Evolutionary conservation across 1,140 invertebrate species (phyloP), one percentile per base, ranked within the genome.

Genomic region (Drosophila melanica): DNA sequence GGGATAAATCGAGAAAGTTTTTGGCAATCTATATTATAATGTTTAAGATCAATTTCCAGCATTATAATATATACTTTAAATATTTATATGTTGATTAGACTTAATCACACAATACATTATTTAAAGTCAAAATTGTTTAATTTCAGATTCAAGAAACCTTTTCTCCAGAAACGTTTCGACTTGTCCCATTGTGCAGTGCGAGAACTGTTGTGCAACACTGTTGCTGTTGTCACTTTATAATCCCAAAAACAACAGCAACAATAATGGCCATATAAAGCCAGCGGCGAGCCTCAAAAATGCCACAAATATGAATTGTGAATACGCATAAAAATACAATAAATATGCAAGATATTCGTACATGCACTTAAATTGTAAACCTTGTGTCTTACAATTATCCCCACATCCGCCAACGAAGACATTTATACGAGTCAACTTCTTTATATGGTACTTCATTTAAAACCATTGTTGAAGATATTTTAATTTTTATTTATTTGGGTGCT

Each of bases 221-320:
- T 59, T 59, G 42, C 16, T 60, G 42, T 23, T 60, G 16, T 35
- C 42, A 47, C 11, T 47, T 60, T 47, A 60, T 60, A 60, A 47
- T 60, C 23, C 42, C 27, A 45, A 35, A 47, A 47, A 44, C 55
- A 30, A 58, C 41, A 58, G 23, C 27, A 30, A 45, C 55, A 41
- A 45, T 58, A 57, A 57, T 57, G n/a, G 54, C 54, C 20, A 57
- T 57, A 27, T 44, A 27, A 57, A 14, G 37, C 54, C 54, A 42
- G 54, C 8, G 55, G 41, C 55, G 14, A 30, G 27, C 41, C 41
- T 30, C 27, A 59, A 45, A 42, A 59, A 33, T 27, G 41, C 41
- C 55, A 10, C 55, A 59, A 59, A 35, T 45, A 33, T 16, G 55
- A 59, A 30, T 42, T 42, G 8, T 20, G 33, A 39, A n/a, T 54